Evolutionary conservation across 2,797 vertebrate species (phyloP).

Genomic region (Acanthis flammea): DNA sequence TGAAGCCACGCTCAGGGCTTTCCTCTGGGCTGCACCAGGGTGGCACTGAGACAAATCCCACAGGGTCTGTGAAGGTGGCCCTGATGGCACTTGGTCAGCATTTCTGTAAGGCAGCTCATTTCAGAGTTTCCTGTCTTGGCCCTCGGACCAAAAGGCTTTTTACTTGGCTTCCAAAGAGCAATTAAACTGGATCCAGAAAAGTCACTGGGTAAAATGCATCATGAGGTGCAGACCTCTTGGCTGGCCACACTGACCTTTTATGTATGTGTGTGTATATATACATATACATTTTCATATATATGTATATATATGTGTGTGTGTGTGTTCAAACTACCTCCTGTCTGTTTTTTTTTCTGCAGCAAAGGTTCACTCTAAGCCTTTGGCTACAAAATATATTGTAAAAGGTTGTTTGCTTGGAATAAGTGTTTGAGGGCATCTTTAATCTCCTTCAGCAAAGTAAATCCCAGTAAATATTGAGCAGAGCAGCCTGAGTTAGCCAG

Average conservation of each 20-base stretch:
- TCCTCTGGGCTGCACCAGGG: background rate
- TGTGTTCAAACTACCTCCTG: background rate
- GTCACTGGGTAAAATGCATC: background rate
- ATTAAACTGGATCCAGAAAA: background rate
- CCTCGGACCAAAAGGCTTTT: background rate
- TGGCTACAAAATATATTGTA: background rate
- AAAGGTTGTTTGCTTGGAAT: background rate
- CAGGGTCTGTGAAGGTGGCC: background rate
- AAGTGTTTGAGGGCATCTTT: background rate
- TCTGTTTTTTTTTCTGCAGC: background rate
- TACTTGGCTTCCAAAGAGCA: background rate
- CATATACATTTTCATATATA: fast-evolving
- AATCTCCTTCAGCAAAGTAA: background rate
- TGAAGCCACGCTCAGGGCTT: fast-evolving
- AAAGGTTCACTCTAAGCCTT: background rate
- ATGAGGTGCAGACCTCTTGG: background rate
- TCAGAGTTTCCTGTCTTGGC: background rate
- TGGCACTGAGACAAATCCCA: background rate
- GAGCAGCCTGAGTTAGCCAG: background rate
- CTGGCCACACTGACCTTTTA: background rate
- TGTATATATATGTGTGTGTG: background rate
- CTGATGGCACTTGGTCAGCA: background rate
- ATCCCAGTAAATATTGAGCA: background rate
- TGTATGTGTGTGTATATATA: fast-evolving
- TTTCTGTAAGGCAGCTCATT: background rate